Percentiles rank a stretch among this genome's conserved stretches.
Conservation (phyloP, 2,113 vertebrate genomes). For the Hippopotamus amphibius region DNA sequence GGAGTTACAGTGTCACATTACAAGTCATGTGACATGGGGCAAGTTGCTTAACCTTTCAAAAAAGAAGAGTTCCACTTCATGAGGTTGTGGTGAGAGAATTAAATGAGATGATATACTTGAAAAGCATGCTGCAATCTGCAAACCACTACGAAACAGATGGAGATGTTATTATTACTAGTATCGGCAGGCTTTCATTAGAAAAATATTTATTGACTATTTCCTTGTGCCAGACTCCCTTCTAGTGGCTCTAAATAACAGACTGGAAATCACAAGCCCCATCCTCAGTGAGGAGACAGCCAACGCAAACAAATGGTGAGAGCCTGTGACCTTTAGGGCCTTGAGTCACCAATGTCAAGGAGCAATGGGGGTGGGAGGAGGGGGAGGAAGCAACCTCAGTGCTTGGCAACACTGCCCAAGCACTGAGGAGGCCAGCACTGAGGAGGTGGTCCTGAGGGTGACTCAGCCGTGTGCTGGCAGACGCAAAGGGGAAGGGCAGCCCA, state of each 20-base stretch:
- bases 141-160: background rate
- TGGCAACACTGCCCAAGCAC: too few relatives aligned
- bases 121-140: background rate
- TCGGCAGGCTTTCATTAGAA: background rate
- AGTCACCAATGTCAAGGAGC: background rate
- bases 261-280: background rate
- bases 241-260: background rate
- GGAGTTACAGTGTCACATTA: background rate
- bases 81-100: background rate
- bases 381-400: too few relatives aligned
- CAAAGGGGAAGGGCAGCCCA: background rate
- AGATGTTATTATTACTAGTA: background rate
- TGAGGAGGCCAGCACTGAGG: background rate
- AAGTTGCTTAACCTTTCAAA: background rate
- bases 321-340: background rate
- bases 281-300: background rate
- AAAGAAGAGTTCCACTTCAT: background rate
- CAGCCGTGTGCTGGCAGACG: background rate
- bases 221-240: background rate
- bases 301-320: background rate
- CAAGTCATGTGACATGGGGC: background rate
- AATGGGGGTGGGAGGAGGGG: background rate
- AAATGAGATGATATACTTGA: background rate
- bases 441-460: background rate
- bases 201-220: slow-evolving; percentile 21